A percentile compares a stretch with the other conserved stretches of the same genome.
phyloP scores from a whole-genome alignment of 2,888 invertebrate species.

The Camptogramma bilineatum region DNA sequence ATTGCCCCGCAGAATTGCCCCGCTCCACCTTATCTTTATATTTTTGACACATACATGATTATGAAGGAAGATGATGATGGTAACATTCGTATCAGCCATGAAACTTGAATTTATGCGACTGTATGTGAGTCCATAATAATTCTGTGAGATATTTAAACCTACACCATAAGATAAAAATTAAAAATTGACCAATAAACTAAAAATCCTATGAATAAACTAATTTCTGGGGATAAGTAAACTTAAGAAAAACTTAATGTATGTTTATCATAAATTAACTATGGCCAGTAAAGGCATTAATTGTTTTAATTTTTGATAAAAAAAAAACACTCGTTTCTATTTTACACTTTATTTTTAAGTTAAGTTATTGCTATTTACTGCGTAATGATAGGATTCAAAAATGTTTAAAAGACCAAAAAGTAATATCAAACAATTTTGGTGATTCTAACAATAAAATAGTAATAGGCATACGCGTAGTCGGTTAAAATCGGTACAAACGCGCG shows the following conservation, averaged over 20 bases:
- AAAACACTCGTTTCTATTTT: conserved; percentile 49
- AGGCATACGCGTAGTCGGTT: too few species aligned
- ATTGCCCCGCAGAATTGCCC: too few species aligned
- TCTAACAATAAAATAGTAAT: not conserved
- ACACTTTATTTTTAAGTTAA: conserved; percentile 43
- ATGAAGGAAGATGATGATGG: too few species aligned
- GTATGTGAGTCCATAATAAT: too few species aligned
- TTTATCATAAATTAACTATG: conserved; percentile 1
- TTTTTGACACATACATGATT: too few species aligned
- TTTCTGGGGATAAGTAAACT: conserved; percentile 3
- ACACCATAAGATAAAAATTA: not conserved
- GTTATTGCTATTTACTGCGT: not conserved
- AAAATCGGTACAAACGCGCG: too few species aligned
- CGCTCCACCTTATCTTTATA: too few species aligned
- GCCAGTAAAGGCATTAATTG: conserved; percentile 40
- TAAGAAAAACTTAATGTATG: not conserved
- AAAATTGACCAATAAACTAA: conserved; percentile 31
- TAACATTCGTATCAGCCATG: too few species aligned
- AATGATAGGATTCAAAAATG: not conserved
- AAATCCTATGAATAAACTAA: conserved; percentile 1
- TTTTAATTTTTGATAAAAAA: conserved; percentile 50
- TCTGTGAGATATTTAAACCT: conserved; percentile 23
- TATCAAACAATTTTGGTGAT: not conserved
- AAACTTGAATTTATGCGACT: too few species aligned
- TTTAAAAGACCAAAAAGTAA: not conserved